phyloP scores from a whole-genome alignment of 35 echinoderm and acorn worm species.

The Heliocidaris erythrogramma region DNA sequence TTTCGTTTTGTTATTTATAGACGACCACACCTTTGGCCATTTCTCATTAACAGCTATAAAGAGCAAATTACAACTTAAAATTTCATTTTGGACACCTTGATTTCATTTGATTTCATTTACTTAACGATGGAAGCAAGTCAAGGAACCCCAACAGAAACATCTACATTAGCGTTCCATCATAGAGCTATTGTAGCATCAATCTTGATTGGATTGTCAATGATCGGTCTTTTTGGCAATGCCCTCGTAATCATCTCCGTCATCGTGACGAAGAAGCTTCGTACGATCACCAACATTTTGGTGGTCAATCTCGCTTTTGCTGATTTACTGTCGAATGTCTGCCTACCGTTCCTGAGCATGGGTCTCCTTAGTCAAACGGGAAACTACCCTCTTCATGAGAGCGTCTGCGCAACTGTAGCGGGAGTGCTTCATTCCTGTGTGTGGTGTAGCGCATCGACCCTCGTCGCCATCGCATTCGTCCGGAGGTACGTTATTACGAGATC shows the following conservation, averaged over 20 bases:
- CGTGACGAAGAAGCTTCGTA: constrained; percentile 64
- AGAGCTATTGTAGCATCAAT: neutral
- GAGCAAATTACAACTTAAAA: neutral
- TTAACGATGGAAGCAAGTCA: neutral
- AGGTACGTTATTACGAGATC: constrained; percentile 52
- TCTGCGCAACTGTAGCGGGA: constrained; percentile 37
- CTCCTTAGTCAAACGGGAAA: constrained; percentile 37
- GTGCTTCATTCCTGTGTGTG: constrained; percentile 4
- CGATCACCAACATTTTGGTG: constrained; percentile 68
- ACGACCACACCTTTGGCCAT: neutral
- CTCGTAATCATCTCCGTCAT: constrained; percentile 57
- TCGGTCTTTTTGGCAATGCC: constrained; percentile 46
- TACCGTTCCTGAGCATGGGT: constrained; percentile 34
- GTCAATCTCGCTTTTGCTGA: constrained; percentile 70
- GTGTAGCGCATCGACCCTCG: constrained; percentile 52
- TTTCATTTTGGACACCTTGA: neutral
- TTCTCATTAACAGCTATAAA: neutral
- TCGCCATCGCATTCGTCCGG: constrained; percentile 56
- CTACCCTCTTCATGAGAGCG: neutral
- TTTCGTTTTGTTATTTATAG: neutral
- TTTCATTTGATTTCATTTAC: neutral
- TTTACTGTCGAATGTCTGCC: constrained; percentile 24
- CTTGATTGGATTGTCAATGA: neutral
- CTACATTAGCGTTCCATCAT: neutral
- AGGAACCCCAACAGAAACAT: neutral